Evolutionary conservation across 2,797 vertebrate species (phyloP).

Genomic region (Sebastolobus altivelis): DNA sequence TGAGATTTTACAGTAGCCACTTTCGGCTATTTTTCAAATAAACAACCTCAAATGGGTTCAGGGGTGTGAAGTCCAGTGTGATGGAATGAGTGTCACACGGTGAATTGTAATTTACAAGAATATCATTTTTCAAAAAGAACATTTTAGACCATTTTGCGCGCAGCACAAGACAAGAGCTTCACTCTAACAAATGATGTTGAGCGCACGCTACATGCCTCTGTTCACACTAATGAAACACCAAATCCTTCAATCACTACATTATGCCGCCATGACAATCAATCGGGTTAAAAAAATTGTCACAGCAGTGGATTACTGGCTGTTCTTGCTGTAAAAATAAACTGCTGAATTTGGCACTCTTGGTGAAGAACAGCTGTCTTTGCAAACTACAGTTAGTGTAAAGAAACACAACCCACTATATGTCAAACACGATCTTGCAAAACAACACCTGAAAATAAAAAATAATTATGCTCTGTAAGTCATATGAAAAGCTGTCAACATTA

Average conservation of each 20-base stretch:
- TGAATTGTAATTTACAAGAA: constrained; percentile 18
- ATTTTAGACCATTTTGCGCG: constrained; percentile 10
- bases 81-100: constrained; percentile 13
- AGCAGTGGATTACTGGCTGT: neutral
- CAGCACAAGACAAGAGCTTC: constrained; percentile 19
- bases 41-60: constrained; percentile 23
- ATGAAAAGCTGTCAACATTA: constrained; percentile 55
- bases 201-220: constrained; percentile 3
- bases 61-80: constrained; percentile 17
- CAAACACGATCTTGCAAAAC: constrained; percentile 29
- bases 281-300: neutral
- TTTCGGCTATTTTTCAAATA: constrained; percentile 8
- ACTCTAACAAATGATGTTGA: constrained; percentile 13
- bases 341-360: neutral
- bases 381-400: neutral
- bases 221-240: constrained; percentile 4
- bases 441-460: constrained; percentile 23
- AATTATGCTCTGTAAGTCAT: constrained; percentile 28
- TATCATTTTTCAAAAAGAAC: constrained; percentile 31
- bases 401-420: neutral
- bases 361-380: neutral
- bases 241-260: neutral
- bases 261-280: neutral
- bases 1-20: neutral
- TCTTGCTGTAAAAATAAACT: neutral